Evolutionary conservation across 2,797 vertebrate genomes (phyloP).

Genomic region (Alosa sapidissima): DNA sequence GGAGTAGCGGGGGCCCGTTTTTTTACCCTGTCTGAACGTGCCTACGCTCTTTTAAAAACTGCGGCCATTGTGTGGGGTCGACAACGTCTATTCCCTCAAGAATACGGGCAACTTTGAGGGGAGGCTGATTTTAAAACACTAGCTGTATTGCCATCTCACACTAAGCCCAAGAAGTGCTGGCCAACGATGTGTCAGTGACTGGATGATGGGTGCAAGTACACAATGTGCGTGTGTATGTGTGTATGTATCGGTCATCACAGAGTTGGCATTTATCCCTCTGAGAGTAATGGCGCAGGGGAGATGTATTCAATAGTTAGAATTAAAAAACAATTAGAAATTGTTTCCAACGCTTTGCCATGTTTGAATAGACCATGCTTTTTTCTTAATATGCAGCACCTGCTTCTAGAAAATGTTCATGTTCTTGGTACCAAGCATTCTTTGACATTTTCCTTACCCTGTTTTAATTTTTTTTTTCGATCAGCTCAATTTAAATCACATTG

Average conservation of each 20-base stretch:
- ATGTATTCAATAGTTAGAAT: neutral
- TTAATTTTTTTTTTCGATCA: neutral
- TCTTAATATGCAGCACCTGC: neutral
- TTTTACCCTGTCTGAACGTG: neutral
- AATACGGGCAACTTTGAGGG: neutral
- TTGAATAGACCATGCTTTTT: neutral
- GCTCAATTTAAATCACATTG: neutral
- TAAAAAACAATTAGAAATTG: neutral
- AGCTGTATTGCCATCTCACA: neutral
- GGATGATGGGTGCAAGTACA: neutral
- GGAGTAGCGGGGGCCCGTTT: neutral
- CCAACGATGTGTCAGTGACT: slow-evolving; percentile 39
- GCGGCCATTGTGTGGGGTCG: neutral
- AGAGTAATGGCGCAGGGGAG: slow-evolving; percentile 17
- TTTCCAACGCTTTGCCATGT: neutral
- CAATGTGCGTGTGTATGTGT: neutral
- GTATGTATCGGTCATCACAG: slow-evolving; percentile 46
- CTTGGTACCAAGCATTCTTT: neutral
- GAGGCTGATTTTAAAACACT: neutral
- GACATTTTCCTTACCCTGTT: neutral
- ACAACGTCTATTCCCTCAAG: neutral
- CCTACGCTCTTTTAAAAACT: neutral
- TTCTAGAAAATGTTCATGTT: neutral
- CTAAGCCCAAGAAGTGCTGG: slow-evolving; percentile 26
- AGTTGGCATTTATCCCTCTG: slow-evolving; percentile 38